Base-by-base conservation (phyloP, 2,113 vertebrate genomes). In the Lontra canadensis region DNA sequence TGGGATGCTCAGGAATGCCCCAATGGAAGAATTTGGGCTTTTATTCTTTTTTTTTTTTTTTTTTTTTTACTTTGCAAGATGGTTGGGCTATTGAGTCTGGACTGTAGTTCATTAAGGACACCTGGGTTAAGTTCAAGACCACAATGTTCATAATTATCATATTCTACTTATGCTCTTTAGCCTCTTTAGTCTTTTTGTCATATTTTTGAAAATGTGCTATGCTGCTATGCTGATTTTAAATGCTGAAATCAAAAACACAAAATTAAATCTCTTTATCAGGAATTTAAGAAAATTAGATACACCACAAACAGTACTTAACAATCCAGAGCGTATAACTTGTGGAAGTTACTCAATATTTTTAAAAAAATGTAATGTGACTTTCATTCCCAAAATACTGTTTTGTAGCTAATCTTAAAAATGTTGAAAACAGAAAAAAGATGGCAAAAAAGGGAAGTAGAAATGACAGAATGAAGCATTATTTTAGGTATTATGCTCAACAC, bases 221-320 rank as follows among this genome's bases (percentile, higher is more conserved):
- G 96, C 59, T 96, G 63, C 80, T 97, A 52, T 96, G 67, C 18
- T 52, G 59, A 65, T 78, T 88, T 3, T 71, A 78, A 93, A 84
- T 92, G 94, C 57, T 92, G 95, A 92, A 95, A 57, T 42, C 36
- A 94, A 96, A 97, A 98, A 95, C 93, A 49, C 85, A 96, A 94
- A 97, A 91, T 76, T 25, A 94, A 71, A 42, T 59, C 63, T 83
- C 78, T 76, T 95, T 86, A 39, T 61, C 79, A 25, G 59, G 6
- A 55, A n/a, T 20, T 88, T 94, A 82, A 91, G 79, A 93, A 86
- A 79, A 85, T 55, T 78, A 85, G 94, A 94, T 59, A 93, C 17
- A 4, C 0, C 13, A 88, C 29, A 57, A 11, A 63, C 1, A 67
- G 73, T 88, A 96, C 78, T 36, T 47, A 44, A 13, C 34, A 57